Evolutionary conservation across 2,113 vertebrate species (phyloP), one percentile per base, ranked within the genome.

Genomic region (Cichladusa arquata): DNA sequence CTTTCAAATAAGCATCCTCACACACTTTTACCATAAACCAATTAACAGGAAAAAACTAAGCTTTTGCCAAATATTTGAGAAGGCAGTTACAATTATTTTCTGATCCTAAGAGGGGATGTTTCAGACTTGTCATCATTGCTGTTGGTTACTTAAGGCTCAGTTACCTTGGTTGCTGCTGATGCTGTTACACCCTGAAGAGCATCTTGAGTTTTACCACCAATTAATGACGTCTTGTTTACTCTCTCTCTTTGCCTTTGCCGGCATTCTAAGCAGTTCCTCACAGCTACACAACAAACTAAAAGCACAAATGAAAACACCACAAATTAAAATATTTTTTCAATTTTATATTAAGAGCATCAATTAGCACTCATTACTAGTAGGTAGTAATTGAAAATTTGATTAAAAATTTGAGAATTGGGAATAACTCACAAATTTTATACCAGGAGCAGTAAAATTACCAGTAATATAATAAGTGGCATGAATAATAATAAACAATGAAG

Each of bases 211-310:
- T 99, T 99, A 81, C 97, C 98, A 81, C 97, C 97, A 76, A 97
- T 97, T 78, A 98, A 70, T 13, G 97, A 97, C 1, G 97, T 95
- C 87, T 98, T 98, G 87, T 92, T 97, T 36, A 98, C 98, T 38
- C 98, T 97, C 86, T 99, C 98, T 88, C 98, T 98, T 93, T 99
- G 99, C 73, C 98, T 98, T 78, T 99, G 99, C 50, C 99, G 98
- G 95, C 99, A 99, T 85, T 99, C 99, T 74, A 99, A 98, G 96
- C 99, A 99, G 97, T 98, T 99, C 95, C 98, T 98, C 85, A 99
- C 99, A 86, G 99, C 99, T 95, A 99, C 99, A 96, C 99, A 99
- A 73, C 99, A 99, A 95, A 99, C 99, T 99, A 95, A 73, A 94
- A 95, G 85, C 91, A 92, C 48, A 81, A 50, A 88, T 97, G 7